These are phyloP conservation scores for Hemibagrus wyckioides DNA, from an alignment of 2,113 vertebrate genomes.

Conservation along the genomic window DNA sequence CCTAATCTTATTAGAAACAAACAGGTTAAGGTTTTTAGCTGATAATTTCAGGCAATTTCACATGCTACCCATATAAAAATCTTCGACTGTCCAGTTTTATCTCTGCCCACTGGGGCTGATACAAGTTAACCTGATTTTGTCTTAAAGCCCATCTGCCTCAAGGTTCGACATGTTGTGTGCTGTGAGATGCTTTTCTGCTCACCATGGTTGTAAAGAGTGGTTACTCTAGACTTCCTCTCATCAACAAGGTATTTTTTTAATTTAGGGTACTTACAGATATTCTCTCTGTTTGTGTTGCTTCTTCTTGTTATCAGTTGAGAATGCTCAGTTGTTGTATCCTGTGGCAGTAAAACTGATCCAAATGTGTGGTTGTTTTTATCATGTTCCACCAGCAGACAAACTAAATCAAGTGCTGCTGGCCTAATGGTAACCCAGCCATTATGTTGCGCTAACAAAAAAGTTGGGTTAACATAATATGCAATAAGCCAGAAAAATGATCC, in stretches of 20 bases:
- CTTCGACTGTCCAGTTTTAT: background rate
- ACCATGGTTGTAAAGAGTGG: background rate
- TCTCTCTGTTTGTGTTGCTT: background rate
- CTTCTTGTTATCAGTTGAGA: background rate
- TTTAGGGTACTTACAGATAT: background rate
- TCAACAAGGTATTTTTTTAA: background rate
- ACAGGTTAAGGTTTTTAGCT: background rate
- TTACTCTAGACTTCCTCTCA: background rate
- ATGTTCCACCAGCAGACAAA: background rate
- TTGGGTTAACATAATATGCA: background rate
- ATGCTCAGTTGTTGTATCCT: background rate
- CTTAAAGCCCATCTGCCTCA: background rate
- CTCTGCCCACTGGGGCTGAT: background rate
- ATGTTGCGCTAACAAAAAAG: background rate
- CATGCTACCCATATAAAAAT: background rate
- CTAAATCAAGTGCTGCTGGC: background rate
- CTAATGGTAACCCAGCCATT: background rate
- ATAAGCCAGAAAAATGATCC: background rate
- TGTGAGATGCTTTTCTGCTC: background rate
- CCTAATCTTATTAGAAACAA: background rate
- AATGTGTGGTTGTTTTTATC: background rate
- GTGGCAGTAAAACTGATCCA: background rate
- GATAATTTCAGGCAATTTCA: background rate
- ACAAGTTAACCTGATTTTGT: background rate
- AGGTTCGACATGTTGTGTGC: background rate